A percentile compares a stretch with the other conserved stretches of the same genome.
These are phyloP conservation scores for Idaea dimidiata DNA, from an alignment of 2,888 invertebrate genomes.

Conservation along the genomic window DNA sequence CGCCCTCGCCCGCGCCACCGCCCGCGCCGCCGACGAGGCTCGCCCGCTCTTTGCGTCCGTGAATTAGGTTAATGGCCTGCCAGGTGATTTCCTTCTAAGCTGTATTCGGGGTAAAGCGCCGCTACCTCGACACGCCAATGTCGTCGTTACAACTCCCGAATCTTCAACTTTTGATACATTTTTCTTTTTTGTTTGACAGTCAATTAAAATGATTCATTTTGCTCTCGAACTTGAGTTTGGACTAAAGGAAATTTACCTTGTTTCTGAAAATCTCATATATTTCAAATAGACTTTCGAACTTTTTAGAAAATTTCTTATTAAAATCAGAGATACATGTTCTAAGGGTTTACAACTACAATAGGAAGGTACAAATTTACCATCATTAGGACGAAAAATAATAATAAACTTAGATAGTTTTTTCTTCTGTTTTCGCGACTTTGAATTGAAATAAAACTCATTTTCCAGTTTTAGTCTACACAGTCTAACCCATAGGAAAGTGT, in stretches of 20 bases:
- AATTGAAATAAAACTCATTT: no score
- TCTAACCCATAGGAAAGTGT: no score
- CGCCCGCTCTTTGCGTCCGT: constrained; percentile 78
- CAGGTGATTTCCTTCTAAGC: constrained; percentile 79
- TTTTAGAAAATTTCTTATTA: background rate
- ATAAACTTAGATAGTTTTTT: no score
- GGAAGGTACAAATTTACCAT: background rate
- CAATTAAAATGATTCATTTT: background rate
- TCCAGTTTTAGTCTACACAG: no score
- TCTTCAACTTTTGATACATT: constrained; percentile 41
- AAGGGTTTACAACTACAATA: background rate
- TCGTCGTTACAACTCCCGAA: constrained; percentile 57
- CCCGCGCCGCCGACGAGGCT: constrained; percentile 59
- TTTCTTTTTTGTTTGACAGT: constrained; percentile 9
- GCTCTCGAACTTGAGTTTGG: background rate
- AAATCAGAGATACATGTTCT: background rate
- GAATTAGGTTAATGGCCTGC: constrained; percentile 81
- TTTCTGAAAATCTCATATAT: background rate
- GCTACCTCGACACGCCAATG: constrained; percentile 67
- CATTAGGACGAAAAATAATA: no score
- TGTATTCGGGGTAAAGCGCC: constrained; percentile 67
- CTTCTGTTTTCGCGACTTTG: no score
- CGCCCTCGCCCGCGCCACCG: constrained; percentile 26
- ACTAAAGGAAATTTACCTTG: background rate
- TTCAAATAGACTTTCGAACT: background rate